These are phyloP conservation scores for Halocaridina rubra DNA, from an alignment of 2,888 invertebrate genomes.

Conservation along the genomic window DNA sequence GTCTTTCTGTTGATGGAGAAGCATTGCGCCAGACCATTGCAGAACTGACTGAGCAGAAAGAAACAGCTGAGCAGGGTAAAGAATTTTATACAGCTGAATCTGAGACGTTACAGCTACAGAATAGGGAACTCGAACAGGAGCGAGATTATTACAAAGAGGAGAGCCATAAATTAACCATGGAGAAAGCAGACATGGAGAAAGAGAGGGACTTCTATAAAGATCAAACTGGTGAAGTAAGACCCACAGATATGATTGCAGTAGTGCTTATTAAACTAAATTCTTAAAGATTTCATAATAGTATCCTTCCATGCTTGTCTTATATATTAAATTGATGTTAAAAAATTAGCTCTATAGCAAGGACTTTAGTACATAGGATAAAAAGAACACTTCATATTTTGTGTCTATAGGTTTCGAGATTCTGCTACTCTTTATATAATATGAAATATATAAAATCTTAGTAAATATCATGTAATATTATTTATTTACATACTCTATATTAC, in stretches of 20 bases:
- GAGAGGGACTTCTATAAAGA: conserved; percentile 45
- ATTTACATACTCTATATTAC: no score
- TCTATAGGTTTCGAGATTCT: no score
- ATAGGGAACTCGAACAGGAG: conserved; percentile 48
- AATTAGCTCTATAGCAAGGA: no score
- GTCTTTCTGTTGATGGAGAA: conserved; percentile 33
- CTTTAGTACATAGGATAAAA: no score
- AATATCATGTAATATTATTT: neutral
- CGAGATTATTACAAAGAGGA: conserved; percentile 46
- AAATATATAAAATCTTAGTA: no score
- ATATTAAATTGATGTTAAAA: no score
- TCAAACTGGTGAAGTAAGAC: conserved; percentile 36
- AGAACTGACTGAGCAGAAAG: conserved; percentile 35
- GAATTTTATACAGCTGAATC: conserved; percentile 37
- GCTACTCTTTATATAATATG: no score
- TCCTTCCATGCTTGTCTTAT: no score
- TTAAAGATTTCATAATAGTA: no score
- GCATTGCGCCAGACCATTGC: conserved; percentile 12
- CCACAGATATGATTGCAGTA: neutral
- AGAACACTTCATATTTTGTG: no score
- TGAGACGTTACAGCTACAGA: conserved; percentile 16
- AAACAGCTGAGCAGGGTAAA: conserved; percentile 37
- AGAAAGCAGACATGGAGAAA: conserved; percentile 17
- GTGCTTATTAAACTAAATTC: no score
- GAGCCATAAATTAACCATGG: conserved; percentile 10